Conservation (phyloP, 2,797 vertebrate genomes). For the Gallinago solitaria region DNA sequence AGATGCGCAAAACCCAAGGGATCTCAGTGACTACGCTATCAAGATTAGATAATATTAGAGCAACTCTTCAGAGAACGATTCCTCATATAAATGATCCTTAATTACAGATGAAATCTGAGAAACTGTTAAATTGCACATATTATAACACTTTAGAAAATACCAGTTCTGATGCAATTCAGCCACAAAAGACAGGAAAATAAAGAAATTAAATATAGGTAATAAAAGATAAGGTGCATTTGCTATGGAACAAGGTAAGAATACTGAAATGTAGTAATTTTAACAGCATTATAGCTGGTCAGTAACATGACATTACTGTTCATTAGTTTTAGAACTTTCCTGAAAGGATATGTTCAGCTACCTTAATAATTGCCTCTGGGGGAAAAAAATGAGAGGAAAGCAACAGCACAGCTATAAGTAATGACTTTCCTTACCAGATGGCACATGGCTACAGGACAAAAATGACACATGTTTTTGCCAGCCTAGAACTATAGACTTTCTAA, state of each 20-base stretch:
- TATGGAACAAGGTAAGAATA: neutral
- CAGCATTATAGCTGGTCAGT: neutral
- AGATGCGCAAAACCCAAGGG: neutral
- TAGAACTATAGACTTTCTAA: neutral
- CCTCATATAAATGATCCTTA: neutral
- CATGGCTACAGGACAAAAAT: neutral
- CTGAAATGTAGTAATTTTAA: neutral
- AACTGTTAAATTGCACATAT: neutral
- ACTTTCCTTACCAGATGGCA: neutral
- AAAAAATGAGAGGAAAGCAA: neutral
- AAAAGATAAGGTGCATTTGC: neutral
- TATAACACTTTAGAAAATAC: neutral
- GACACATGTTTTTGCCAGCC: neutral
- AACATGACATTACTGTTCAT: neutral
- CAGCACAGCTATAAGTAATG: neutral
- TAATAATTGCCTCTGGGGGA: neutral
- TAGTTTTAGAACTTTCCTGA: neutral
- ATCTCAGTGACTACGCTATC: neutral
- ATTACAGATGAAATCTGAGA: neutral
- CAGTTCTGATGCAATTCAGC: neutral
- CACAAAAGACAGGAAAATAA: neutral
- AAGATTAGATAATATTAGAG: neutral
- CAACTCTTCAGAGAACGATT: neutral
- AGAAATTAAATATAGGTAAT: neutral
- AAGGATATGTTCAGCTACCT: neutral